These are phyloP conservation scores for Clunio marinus DNA, from an alignment of 2,888 invertebrate species.

Conservation along the genomic window DNA sequence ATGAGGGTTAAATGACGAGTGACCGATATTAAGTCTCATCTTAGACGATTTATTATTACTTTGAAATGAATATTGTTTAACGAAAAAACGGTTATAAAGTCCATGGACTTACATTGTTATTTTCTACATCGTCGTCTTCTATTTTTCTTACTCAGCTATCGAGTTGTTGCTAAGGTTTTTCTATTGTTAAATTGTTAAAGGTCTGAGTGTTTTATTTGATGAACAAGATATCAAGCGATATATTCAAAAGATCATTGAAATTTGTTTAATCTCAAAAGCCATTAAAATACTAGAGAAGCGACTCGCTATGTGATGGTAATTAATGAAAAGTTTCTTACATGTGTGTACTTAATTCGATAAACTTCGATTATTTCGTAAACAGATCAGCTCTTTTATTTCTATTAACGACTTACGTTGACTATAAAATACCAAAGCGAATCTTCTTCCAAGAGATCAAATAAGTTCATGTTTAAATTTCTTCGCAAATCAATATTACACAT, in stretches of 20 bases:
- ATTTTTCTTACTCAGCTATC: too few relatives aligned
- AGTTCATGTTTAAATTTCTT: neutral
- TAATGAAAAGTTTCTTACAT: too few relatives aligned
- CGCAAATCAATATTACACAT: neutral
- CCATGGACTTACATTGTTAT: neutral
- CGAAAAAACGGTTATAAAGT: neutral
- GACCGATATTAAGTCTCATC: neutral
- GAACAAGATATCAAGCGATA: neutral
- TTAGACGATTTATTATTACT: neutral
- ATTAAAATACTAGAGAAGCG: neutral
- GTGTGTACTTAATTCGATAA: too few relatives aligned
- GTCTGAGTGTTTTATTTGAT: neutral
- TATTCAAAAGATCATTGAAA: neutral
- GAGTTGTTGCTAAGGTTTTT: neutral
- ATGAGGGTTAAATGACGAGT: too few relatives aligned
- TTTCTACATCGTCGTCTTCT: too few relatives aligned
- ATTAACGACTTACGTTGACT: too few relatives aligned
- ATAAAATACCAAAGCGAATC: too few relatives aligned
- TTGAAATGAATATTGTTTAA: neutral
- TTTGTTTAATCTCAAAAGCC: slow-evolving; percentile 15
- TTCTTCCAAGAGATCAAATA: too few relatives aligned
- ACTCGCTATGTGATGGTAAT: too few relatives aligned
- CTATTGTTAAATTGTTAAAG: neutral
- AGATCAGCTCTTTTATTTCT: too few relatives aligned
- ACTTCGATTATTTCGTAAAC: too few relatives aligned